These are phyloP conservation scores for Enteromius paludinosus DNA, from an alignment of 2,797 vertebrate species.

Conservation along the genomic window DNA sequence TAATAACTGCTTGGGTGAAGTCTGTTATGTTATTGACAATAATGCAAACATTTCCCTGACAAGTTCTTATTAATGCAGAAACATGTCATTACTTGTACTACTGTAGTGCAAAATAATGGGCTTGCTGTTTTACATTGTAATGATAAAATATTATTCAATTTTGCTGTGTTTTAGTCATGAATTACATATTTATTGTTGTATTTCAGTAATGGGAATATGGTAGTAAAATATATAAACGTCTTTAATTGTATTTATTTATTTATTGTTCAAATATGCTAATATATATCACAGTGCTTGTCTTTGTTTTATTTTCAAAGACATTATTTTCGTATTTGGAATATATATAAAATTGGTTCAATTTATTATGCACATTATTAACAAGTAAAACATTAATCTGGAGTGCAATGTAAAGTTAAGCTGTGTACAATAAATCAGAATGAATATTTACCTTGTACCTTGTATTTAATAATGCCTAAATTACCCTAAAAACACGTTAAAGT, in stretches of 20 bases:
- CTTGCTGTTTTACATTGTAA: background rate
- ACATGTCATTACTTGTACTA: background rate
- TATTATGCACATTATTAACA: background rate
- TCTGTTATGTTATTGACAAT: background rate
- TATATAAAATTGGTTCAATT: background rate
- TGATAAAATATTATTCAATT: background rate
- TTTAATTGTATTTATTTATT: background rate
- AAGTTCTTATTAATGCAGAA: background rate
- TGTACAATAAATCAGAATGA: background rate
- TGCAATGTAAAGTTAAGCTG: background rate
- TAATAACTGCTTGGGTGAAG: background rate
- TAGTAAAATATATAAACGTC: background rate
- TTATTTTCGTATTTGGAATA: background rate
- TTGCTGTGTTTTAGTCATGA: background rate
- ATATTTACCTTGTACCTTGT: background rate
- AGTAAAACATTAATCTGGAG: background rate
- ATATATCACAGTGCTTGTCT: background rate
- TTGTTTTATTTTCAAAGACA: background rate
- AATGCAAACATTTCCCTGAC: background rate
- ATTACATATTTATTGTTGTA: background rate
- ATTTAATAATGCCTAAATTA: background rate
- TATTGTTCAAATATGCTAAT: background rate
- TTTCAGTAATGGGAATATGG: background rate
- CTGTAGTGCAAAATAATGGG: background rate
- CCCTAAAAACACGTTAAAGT: background rate